A percentile compares a stretch with the other conserved stretches of the same genome.
phyloP scores from a whole-genome alignment of 2,797 vertebrate genomes.

The Gambusia yucatana region DNA sequence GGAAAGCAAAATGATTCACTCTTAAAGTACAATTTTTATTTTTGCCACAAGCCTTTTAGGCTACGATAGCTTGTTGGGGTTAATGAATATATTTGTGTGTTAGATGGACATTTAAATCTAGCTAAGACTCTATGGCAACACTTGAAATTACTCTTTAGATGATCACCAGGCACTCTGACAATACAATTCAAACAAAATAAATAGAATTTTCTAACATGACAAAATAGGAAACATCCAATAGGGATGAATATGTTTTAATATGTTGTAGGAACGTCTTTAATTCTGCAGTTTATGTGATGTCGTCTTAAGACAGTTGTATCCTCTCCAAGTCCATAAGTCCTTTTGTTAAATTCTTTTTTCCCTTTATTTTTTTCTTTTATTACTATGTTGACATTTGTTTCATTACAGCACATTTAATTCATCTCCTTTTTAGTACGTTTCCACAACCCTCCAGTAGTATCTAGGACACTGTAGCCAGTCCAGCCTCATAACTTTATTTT shows the following conservation, averaged over 20 bases:
- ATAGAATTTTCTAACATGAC: not conserved
- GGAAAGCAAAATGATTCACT: not conserved
- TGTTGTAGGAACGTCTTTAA: too few relatives aligned
- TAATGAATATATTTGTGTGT: not conserved
- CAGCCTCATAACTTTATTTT: conserved; percentile 29
- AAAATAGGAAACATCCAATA: not conserved
- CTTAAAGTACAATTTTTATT: not conserved
- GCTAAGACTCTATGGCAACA: not conserved
- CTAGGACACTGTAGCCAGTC: conserved; percentile 29
- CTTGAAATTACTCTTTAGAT: not conserved
- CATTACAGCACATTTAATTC: not conserved
- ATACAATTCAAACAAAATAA: not conserved
- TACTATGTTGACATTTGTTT: not conserved
- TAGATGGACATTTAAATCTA: not conserved
- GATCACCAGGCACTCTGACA: not conserved
- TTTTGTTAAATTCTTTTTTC: not conserved
- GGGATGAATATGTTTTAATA: not conserved
- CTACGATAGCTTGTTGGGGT: not conserved
- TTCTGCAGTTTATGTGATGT: not conserved
- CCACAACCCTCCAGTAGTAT: conserved; percentile 21
- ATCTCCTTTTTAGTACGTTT: conserved; percentile 18
- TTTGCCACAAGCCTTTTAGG: not conserved
- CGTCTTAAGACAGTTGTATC: not conserved
- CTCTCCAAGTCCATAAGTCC: not conserved
- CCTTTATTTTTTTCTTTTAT: not conserved